Conservation (phyloP, 2,888 invertebrate species). For the Eremobia ochroleuca region DNA sequence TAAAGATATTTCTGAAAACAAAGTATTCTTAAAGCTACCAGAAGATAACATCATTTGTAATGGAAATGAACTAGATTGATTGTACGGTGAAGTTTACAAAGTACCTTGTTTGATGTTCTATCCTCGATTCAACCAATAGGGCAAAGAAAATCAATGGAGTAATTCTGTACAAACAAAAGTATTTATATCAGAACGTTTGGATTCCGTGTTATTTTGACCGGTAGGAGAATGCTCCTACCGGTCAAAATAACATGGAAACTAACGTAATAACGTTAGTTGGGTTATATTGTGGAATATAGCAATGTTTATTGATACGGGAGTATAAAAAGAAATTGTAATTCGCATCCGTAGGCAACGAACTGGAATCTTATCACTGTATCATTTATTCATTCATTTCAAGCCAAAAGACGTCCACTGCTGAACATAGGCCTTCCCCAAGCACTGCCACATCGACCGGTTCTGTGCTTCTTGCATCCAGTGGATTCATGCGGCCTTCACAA, state of each 20-base stretch:
- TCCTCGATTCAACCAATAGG: conserved; percentile 22
- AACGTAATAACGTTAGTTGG: not conserved
- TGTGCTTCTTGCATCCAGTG: not conserved
- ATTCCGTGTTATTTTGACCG: conserved; percentile 32
- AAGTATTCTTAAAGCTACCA: conserved; percentile 21
- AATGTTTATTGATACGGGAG: not conserved
- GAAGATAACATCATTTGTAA: conserved; percentile 30
- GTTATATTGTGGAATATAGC: not conserved
- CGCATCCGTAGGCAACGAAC: not conserved
- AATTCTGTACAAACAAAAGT: conserved; percentile 34
- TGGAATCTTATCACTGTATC: not conserved
- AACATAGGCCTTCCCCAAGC: not conserved
- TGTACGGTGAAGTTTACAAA: conserved; percentile 41
- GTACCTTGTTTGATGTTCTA: conserved; percentile 40
- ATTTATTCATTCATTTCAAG: no score
- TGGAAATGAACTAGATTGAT: conserved; percentile 45
- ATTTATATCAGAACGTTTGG: conserved; percentile 25
- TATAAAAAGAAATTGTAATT: not conserved
- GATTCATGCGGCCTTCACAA: not conserved
- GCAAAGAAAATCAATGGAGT: conserved; percentile 35
- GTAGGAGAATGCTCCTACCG: no score
- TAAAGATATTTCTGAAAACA: not conserved
- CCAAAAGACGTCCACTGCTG: no score
- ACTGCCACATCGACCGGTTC: not conserved
- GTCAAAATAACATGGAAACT: no score